Base-by-base conservation (phyloP, 1,140 invertebrate species). In the Amphibalanus amphitrite region DNA sequence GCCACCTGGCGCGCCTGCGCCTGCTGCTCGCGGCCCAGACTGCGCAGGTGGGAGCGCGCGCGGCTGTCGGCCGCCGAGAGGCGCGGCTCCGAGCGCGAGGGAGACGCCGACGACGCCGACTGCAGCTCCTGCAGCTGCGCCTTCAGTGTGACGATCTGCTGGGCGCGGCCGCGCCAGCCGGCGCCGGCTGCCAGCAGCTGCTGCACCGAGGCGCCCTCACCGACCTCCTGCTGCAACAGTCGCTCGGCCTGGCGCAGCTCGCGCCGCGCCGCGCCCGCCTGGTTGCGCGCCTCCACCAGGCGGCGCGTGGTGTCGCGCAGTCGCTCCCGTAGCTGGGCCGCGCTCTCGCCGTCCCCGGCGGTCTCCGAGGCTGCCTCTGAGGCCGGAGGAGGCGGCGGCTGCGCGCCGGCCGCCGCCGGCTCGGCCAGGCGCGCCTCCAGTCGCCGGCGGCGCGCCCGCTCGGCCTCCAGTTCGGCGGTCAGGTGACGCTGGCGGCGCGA, bases 291-390 rank as follows among this genome's bases (percentile, higher is more conserved):
- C 47, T 59, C 47, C 47, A 59, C 47, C 47, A 59, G 47, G 6
- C 47, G 47, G 47, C 47, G 47, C 47, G 47, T 59, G 47, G 47
- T 59, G 47, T 59, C 47, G 47, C 47, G 47, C 47, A 59, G 47
- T 20, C 47, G 47, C 6, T 59, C 47, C 10, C 47, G 47, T 1
- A 59, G 47, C 47, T 59, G 47, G 6, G 10, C 47, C 13, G 47
- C 47, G 13, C 13, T 59, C 47, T 59, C 47, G 47, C 47, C 47
- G 47, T 20, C 47, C 20, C 17, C 47, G 6, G 47, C 6, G 10
- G 47, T 59, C 10, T 59, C 47, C 6, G 13, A 23, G 47, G 10
- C 47, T 1, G 47, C 6, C 47, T 59, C 10, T 1, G 17, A 3
- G 47, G 47, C 47, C 47, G 47, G 47, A 3, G 47, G 47, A 3